phyloP scores from a whole-genome alignment of 2,888 invertebrate genomes.

The Agriopis marginaria region DNA sequence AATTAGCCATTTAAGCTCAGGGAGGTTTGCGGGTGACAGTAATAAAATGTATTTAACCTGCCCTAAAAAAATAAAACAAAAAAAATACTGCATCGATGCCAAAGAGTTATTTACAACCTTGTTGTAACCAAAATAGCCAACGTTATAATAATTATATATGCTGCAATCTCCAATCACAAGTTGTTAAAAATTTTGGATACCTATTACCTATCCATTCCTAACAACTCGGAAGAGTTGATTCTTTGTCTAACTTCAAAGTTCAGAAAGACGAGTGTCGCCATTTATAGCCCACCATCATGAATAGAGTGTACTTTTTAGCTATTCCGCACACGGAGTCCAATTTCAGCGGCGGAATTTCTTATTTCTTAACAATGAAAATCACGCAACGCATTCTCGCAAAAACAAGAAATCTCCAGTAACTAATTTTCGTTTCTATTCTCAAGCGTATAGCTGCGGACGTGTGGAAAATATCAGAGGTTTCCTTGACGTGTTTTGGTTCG shows the following conservation, averaged over 20 bases:
- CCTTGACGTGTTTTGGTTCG: conserved; percentile 76
- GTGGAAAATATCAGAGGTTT: conserved; percentile 82
- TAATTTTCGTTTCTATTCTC: conserved; percentile 85
- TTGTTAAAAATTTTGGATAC: too few relatives aligned
- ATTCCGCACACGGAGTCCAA: conserved; percentile 80
- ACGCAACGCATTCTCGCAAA: conserved; percentile 77
- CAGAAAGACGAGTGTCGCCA: conserved; percentile 45
- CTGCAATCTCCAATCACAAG: too few relatives aligned
- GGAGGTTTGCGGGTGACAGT: too few relatives aligned
- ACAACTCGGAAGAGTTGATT: conserved; percentile 10
- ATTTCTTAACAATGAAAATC: conserved; percentile 84
- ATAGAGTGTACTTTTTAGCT: conserved; percentile 62
- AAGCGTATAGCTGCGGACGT: conserved; percentile 82
- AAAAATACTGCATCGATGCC: too few relatives aligned
- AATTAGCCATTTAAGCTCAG: too few relatives aligned
- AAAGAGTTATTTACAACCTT: too few relatives aligned
- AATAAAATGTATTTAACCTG: too few relatives aligned
- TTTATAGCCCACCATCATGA: conserved; percentile 12
- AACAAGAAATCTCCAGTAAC: conserved; percentile 83
- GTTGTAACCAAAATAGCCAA: too few relatives aligned
- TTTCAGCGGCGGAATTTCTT: conserved; percentile 81
- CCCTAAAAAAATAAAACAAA: too few relatives aligned
- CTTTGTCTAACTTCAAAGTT: conserved; percentile 37
- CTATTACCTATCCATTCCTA: too few relatives aligned
- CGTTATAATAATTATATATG: too few relatives aligned